These are phyloP conservation scores for Oryctolagus cuniculus DNA, from an alignment of 2,113 vertebrate genomes.

Conservation along the genomic window mOryCun1.1 NC_091442.1:95177001-95177500, in stretches of 20 bases:
- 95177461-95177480: too few species aligned
- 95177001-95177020: too few species aligned
- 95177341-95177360: neutral
- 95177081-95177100: constrained; percentile 8
- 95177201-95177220: neutral
- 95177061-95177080: too few species aligned
- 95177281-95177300: constrained; percentile 1
- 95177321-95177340: neutral
- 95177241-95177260: neutral
- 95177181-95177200: neutral
- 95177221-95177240: neutral
- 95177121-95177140: constrained; percentile 32
- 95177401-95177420: neutral
- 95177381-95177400: neutral
- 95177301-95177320: neutral
- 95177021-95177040: too few species aligned
- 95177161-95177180: neutral
- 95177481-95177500: too few species aligned
- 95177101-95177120: neutral
- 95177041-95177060: too few species aligned
- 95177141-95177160: neutral
- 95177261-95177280: neutral
- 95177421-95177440: neutral
- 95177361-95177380: neutral
- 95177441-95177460: neutral